Evolutionary conservation across 2,113 vertebrate genomes (phyloP), one percentile per base, ranked within the genome.

Genomic region (Triplophysa siluroides): DNA sequence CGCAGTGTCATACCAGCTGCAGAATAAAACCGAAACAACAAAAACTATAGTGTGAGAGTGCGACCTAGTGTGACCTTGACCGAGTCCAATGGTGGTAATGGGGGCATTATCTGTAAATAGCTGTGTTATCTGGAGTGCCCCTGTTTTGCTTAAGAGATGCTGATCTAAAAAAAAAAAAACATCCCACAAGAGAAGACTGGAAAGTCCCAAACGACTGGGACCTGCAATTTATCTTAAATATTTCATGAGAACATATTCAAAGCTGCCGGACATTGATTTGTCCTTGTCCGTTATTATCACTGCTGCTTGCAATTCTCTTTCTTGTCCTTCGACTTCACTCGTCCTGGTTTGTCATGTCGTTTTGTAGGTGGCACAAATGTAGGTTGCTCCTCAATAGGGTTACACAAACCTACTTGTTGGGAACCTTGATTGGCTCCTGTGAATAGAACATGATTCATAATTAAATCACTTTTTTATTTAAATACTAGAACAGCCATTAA

Each of bases 271-370:
- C 0, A 74, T 61, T 74, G 56, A 58, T 58, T 21, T 12, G 16
- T 54, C 26, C 10, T 21, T 41, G 38, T 50, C 8, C 38, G 67
- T 16, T 7, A 23, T 16, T 7, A 23, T 89, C 83, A 93, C 66
- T 93, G 93, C 54, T 93, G 92, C 77, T 93, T 93, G 85, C 93
- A 93, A 50, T 87, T 92, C 81, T 94, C 92, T 81, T 92, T 93
- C 83, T 94, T 95, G 78, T 92, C 93, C 88, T 92, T 94, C 84
- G 92, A 50, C 90, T 94, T 95, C 3, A 75, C 71, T 1, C 84
- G 82, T 50, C 66, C 87, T 0, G 87, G 41, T 87, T 94, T 94
- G 29, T 94, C 92, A 0, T 89, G 93, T 14, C 92, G 86, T 74
- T 94, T 94, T 4, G 92, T 95, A 9, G 93, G 94, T 0, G 91